phyloP scores from a whole-genome alignment of 1,140 invertebrate species.

The honey bee (Apis mellifera) region DNA sequence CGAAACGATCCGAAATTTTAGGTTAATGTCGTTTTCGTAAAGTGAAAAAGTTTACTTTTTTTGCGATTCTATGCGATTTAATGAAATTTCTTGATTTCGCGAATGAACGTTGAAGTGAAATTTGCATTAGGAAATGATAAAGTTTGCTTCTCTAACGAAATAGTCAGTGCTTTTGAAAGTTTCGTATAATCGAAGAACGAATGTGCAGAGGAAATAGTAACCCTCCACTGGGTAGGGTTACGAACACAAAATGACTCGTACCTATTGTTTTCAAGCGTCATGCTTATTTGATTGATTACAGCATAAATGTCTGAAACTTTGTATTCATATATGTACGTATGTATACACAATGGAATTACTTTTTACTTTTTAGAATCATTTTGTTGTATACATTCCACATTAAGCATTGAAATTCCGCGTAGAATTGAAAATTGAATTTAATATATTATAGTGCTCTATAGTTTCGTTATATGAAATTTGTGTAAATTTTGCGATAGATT shows the following conservation, averaged over 20 bases:
- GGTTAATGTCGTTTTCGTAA: neutral
- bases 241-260: neutral
- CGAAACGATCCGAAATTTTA: neutral
- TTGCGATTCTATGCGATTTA: neutral
- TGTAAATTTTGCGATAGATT: neutral
- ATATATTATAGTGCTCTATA: neutral
- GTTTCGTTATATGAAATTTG: neutral
- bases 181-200: neutral
- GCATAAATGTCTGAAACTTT: neutral
- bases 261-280: neutral
- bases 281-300: neutral
- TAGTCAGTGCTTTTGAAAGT: neutral
- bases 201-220: neutral
- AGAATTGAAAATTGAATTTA: neutral
- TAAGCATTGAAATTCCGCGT: neutral
- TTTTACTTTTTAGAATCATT: no score
- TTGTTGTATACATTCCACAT: neutral
- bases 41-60: no score
- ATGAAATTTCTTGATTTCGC: neutral
- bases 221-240: neutral
- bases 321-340: neutral
- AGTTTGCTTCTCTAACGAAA: neutral
- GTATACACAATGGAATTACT: no score
- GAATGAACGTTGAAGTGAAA: constrained; percentile 1
- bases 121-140: neutral